Base-by-base conservation (phyloP, 2,113 vertebrate species). In the Macrotus californicus region DNA sequence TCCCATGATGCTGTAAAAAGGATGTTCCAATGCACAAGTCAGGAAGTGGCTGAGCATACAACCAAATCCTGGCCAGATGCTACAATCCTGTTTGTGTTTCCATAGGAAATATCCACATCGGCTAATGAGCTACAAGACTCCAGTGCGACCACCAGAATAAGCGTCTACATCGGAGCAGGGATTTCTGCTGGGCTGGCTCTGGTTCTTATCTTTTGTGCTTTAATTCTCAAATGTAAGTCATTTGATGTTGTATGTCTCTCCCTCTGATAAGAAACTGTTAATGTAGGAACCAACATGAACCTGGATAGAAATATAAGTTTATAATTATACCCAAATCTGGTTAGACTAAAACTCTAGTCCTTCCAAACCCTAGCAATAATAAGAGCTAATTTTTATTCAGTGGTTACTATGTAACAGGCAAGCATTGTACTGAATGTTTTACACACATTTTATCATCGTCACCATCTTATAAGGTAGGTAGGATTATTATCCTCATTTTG, bases 171-270 rank as follows among this genome's bases (percentile, higher is more conserved):
- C 0, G 87, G 79, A 84, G 73, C 39, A 19, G 94, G 94, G 3
- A 3, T 96, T 41, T 91, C 73, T 31, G 91, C 82, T 21, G 96
- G 91, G 3, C 31, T 97, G 82, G 24, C 73, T 43, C 36, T 97
- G 1, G 0, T 46, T n/a, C 64, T 97, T 50, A 83, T 95, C 36
- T 13, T 79, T 21, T 46, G 61, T 52, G 64, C 43, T 86, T 87
- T 96, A 79, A 93, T 92, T 75, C 22, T 96, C 36, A 84, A 80
- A 73, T 93, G 97, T 97, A 95, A 97, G 97, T 97, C 6, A 4
- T 34, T 75, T 48, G 7, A 24, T 6, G 1, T 34, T 84, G 16
- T 16, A 79, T 80, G 21, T 84, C 34, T 87, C 26, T 75, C 26
- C 59, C 36, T 79, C 66, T 79, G 31, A 43, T 64, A 69, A 76